phyloP scores from a whole-genome alignment of 2,797 vertebrate species.

The Pipistrellus pipistrellus region DNA sequence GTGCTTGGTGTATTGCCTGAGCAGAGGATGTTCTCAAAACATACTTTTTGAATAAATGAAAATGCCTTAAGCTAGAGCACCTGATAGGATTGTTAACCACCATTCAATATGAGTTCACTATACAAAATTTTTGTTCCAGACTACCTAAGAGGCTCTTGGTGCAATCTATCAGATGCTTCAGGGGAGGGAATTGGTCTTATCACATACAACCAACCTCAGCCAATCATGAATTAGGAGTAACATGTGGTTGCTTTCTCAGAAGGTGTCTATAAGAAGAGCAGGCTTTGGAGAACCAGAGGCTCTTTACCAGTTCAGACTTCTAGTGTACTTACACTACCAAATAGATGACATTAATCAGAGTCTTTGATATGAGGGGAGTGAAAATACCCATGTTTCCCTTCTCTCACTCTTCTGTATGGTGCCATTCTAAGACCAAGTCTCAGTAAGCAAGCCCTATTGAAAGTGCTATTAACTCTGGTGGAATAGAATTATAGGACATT shows the following conservation, averaged over 20 bases:
- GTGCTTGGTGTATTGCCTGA: neutral
- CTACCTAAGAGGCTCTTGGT: neutral
- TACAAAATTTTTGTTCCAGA: conserved; percentile 23
- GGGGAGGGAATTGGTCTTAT: neutral
- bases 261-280: neutral
- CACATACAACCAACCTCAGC: neutral
- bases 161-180: neutral
- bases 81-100: neutral
- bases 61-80: neutral
- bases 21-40: neutral
- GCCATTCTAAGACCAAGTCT: neutral
- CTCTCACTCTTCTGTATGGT: neutral
- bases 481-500: conserved; percentile 30
- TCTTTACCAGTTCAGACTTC: neutral
- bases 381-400: conserved; percentile 16
- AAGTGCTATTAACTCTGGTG: neutral
- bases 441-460: neutral
- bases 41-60: neutral
- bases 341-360: conserved; percentile 17
- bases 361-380: conserved; percentile 5
- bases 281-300: neutral
- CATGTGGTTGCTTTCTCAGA: neutral
- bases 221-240: neutral
- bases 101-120: neutral
- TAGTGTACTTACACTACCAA: neutral